phyloP scores from a whole-genome alignment of 2,797 vertebrate species.

The Neomorphus geoffroyi region DNA sequence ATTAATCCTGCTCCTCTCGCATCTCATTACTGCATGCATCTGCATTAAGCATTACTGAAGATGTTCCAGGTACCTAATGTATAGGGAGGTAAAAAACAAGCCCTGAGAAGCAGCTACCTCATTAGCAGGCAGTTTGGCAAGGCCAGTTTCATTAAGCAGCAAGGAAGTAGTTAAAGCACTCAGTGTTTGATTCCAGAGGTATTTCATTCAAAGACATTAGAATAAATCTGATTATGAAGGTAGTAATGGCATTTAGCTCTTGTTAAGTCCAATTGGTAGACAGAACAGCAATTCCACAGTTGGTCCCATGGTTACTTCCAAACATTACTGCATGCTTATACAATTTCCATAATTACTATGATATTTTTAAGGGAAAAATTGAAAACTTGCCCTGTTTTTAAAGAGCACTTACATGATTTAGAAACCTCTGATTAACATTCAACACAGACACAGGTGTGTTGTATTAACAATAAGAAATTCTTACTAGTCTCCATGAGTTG shows the following conservation, averaged over 20 bases:
- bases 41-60: background rate
- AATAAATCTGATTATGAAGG: conserved; percentile 15
- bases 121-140: background rate
- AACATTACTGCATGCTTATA: background rate
- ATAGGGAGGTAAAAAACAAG: background rate
- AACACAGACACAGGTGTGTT: background rate
- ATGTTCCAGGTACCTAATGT: background rate
- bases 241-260: conserved; percentile 1
- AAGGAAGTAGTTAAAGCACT: background rate
- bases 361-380: background rate
- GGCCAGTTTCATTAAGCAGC: background rate
- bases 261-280: background rate
- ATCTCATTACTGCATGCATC: background rate
- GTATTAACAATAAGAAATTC: background rate
- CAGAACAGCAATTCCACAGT: background rate
- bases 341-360: background rate
- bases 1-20: background rate
- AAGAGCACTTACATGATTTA: background rate
- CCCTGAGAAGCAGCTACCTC: background rate
- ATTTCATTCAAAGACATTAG: conserved; percentile 8
- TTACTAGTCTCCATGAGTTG: background rate
- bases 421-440: background rate
- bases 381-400: background rate
- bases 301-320: background rate
- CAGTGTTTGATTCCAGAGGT: background rate